These are phyloP conservation scores for Xiphias gladius DNA, from an alignment of 2,113 vertebrate genomes.

Conservation along the genomic window DNA sequence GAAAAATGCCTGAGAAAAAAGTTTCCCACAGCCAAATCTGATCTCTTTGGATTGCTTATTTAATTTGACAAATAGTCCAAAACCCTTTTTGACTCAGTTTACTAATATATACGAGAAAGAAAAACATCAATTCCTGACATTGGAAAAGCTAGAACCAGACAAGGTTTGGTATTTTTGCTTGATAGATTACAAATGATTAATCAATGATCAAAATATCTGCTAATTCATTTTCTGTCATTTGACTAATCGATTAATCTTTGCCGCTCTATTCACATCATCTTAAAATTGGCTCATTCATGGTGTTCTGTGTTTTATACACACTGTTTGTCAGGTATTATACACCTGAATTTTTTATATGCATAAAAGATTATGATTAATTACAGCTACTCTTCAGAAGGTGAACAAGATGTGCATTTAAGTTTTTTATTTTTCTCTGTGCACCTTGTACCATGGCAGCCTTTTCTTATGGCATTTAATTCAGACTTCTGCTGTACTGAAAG, in stretches of 20 bases:
- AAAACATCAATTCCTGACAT: neutral
- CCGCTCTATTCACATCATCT: no score
- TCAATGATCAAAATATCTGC: no score
- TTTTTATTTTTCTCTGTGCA: neutral
- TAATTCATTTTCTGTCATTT: neutral
- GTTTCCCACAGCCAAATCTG: no score
- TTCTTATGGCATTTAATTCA: neutral
- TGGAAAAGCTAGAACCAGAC: no score
- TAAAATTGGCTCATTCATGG: neutral
- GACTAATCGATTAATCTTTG: neutral
- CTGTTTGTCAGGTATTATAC: no score
- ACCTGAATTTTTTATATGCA: no score
- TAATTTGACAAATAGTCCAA: neutral
- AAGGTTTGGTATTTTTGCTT: no score
- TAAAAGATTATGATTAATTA: no score
- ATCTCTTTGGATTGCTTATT: neutral
- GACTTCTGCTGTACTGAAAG: neutral
- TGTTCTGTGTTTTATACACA: no score
- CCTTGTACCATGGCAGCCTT: no score
- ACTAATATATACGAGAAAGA: neutral
- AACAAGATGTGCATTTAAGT: neutral
- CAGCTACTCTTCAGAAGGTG: neutral
- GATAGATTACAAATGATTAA: no score
- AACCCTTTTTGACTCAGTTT: neutral
- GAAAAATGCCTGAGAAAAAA: no score